Percentiles rank a stretch among this genome's conserved stretches.
Evolutionary conservation across 2,888 invertebrate genomes (phyloP).

Genomic region (Flabesymbios commensalis): DNA sequence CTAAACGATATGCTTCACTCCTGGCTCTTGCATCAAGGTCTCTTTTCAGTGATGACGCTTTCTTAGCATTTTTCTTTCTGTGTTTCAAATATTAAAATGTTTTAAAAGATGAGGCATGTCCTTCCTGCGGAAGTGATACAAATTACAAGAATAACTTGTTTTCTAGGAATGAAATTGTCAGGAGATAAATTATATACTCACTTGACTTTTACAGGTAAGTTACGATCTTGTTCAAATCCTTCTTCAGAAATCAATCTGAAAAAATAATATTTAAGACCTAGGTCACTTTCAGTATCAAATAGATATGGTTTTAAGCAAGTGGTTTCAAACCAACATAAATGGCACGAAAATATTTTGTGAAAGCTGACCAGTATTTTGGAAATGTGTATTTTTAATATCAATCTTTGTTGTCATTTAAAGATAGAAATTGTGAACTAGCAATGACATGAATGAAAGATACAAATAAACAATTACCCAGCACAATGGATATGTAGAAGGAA

Average conservation of each 20-base stretch:
- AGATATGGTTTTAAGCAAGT: too few species aligned
- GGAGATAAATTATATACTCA: constrained; percentile 43
- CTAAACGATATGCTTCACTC: constrained; percentile 80
- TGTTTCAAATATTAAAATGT: not conserved
- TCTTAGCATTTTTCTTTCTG: constrained; percentile 81
- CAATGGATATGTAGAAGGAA: too few species aligned
- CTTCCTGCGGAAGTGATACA: not conserved
- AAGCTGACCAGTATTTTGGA: too few species aligned
- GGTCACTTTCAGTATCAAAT: too few species aligned
- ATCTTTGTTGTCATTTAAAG: too few species aligned
- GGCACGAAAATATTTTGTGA: too few species aligned
- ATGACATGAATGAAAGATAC: too few species aligned
- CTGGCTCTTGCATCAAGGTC: constrained; percentile 93
- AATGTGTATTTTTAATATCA: too few species aligned
- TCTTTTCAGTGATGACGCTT: constrained; percentile 87
- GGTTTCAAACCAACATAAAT: too few species aligned
- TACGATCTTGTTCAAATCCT: constrained; percentile 86
- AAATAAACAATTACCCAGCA: too few species aligned
- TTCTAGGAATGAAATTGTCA: too few species aligned
- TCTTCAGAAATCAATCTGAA: constrained; percentile 88
- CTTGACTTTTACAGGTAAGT: constrained; percentile 80
- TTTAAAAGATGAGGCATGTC: not conserved
- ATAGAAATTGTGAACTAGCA: too few species aligned
- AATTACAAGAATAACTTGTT: not conserved
- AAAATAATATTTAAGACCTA: constrained; percentile 47